These are phyloP conservation scores for Listronotus oregonensis DNA, from an alignment of 1,140 invertebrate genomes.

Conservation along the genomic window DNA sequence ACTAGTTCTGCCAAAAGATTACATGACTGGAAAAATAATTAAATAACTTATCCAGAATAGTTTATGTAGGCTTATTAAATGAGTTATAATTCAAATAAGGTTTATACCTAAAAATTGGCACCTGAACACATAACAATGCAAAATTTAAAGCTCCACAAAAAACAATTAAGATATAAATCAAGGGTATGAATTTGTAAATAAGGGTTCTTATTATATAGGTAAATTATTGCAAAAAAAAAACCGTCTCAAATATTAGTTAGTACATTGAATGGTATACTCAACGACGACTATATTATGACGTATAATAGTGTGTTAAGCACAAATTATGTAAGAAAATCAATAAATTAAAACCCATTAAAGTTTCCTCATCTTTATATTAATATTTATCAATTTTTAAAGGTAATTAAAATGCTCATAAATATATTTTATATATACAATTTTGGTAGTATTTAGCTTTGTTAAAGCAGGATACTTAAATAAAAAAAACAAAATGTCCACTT, in stretches of 20 bases:
- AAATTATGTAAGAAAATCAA: slow-evolving; percentile 2
- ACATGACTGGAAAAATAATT: no score
- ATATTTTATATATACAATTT: slow-evolving; percentile 26
- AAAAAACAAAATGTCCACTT: slow-evolving; percentile 15
- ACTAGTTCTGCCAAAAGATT: no score
- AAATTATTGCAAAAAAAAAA: no score
- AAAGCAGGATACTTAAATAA: neutral
- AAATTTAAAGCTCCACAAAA: no score
- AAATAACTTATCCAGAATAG: no score
- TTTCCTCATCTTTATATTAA: slow-evolving; percentile 9
- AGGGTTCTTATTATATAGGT: neutral
- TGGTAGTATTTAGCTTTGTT: slow-evolving; percentile 18
- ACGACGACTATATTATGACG: slow-evolving; percentile 2
- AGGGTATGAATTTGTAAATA: no score
- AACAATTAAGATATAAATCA: no score
- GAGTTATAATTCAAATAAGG: no score
- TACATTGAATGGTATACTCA: neutral
- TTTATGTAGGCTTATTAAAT: no score
- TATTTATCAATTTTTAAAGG: slow-evolving; percentile 9
- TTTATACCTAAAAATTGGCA: no score
- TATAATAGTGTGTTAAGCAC: slow-evolving; percentile 16
- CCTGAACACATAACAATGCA: no score
- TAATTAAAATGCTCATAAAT: slow-evolving; percentile 7
- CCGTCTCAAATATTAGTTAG: slow-evolving; percentile 3
- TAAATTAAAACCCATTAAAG: slow-evolving; percentile 1